phyloP scores from a whole-genome alignment of 2,113 vertebrate species.

The Odocoileus hemionus region DNA sequence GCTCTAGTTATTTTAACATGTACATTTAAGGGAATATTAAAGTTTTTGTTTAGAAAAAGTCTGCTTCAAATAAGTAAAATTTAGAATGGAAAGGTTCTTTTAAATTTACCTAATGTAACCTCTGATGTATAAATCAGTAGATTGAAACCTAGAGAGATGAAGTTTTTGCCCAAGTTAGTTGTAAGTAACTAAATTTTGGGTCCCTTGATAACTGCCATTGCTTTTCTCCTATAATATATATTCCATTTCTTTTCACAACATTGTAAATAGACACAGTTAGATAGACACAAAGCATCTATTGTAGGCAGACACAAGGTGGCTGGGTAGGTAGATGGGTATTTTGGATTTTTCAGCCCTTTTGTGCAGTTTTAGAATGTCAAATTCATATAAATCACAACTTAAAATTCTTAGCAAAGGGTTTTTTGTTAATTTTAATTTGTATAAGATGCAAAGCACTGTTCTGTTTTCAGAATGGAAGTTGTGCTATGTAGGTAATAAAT shows the following conservation, averaged over 20 bases:
- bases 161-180: not conserved
- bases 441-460: not conserved
- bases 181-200: not conserved
- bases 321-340: not conserved
- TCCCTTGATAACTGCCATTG: not conserved
- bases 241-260: not conserved
- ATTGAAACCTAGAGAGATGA: not conserved
- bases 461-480: not conserved
- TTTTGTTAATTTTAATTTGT: constrained; percentile 11
- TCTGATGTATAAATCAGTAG: not conserved
- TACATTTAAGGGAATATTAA: not conserved
- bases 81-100: not conserved
- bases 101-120: not conserved
- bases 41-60: not conserved
- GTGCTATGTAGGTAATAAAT: not conserved
- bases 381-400: not conserved
- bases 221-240: not conserved
- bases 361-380: not conserved
- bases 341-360: not conserved
- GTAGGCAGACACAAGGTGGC: not conserved
- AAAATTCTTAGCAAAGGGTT: not conserved
- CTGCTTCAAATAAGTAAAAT: not conserved
- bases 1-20: not conserved
- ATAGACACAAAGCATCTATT: not conserved
- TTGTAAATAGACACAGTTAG: not conserved